These are phyloP conservation scores for Neocrepidodera transversa DNA, from an alignment of 2,888 invertebrate species.

Conservation along the genomic window DNA sequence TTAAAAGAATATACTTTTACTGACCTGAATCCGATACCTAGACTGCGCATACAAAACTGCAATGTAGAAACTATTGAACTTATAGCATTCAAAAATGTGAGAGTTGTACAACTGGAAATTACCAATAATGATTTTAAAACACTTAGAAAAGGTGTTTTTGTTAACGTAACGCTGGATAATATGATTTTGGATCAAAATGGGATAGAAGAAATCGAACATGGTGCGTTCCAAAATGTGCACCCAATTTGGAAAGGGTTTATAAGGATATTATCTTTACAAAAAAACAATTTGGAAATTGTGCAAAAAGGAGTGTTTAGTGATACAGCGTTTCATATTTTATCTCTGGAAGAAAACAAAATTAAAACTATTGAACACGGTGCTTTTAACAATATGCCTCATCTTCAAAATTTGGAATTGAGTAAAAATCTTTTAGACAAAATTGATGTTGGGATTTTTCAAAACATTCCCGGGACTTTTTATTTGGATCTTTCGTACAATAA, in stretches of 20 bases:
- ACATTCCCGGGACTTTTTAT: not conserved
- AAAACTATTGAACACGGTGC: not conserved
- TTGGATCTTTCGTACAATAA: not conserved
- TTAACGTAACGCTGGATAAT: not conserved
- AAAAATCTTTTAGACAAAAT: not conserved
- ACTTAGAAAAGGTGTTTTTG: not conserved
- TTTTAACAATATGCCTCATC: not conserved
- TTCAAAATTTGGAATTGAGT: not conserved
- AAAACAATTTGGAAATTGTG: not conserved
- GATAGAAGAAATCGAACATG: not conserved
- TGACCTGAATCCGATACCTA: not conserved
- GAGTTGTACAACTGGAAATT: not conserved
- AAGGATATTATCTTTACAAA: not conserved
- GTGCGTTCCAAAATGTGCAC: not conserved
- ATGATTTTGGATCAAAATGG: not conserved
- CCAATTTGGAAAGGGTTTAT: not conserved
- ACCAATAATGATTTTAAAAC: not conserved
- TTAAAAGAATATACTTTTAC: not conserved
- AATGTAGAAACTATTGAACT: not conserved
- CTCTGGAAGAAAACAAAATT: not conserved
- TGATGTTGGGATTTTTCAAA: not conserved
- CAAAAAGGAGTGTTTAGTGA: not conserved
- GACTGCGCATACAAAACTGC: not conserved
- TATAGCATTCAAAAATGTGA: constrained; percentile 2
- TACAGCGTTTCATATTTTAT: not conserved